Evolutionary conservation across 2,888 invertebrate genomes (phyloP), one percentile per base, ranked within the genome.

Genomic region (Synergus laeviventris): DNA sequence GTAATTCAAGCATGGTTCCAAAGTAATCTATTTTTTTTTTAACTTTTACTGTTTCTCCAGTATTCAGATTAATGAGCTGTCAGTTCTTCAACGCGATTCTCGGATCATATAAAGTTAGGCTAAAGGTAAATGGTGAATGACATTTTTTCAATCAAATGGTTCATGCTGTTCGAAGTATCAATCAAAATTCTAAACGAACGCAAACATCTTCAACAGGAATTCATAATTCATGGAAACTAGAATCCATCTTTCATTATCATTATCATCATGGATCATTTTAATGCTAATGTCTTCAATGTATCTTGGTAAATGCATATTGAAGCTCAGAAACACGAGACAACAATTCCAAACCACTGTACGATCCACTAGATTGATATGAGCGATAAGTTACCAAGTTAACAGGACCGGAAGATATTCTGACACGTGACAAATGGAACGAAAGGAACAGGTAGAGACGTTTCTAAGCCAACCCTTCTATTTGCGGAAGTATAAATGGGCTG

Each of bases 371-470:
- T 70, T 70, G 45, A 70, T 70, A 70, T 54, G 49, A 54, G 49
- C 49, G 70, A 70, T 70, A 70, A 70, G 45, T 70, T 70, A 54
- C 49, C 31, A 70, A 70, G 70, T 70, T 49, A 70, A 54, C 70
- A 70, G 49, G n/a, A 49, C 70, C 70, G 70, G 70, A 54, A 70
- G 70, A 70, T 70, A 70, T 70, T 49, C 70, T 54, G 70, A 49
- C 70, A 70, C 45, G 49, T 70, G 70, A 70, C 70, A 70, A 70
- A 70, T 70, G 49, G 49, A 45, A 18, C 70, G 31, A 36, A 49
- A 49, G 49, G 70, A 70, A 70, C 36, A 70, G 70, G 49, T 49
- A 70, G 36, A 70, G 49, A n/a, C 70, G 36, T 70, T 70, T 36
- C 21, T 42, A 45, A 66, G 42, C 45, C 42, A 36, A 38, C 38